Conservation (phyloP, 2,888 invertebrate species). For the Maniola hyperantus region DNA sequence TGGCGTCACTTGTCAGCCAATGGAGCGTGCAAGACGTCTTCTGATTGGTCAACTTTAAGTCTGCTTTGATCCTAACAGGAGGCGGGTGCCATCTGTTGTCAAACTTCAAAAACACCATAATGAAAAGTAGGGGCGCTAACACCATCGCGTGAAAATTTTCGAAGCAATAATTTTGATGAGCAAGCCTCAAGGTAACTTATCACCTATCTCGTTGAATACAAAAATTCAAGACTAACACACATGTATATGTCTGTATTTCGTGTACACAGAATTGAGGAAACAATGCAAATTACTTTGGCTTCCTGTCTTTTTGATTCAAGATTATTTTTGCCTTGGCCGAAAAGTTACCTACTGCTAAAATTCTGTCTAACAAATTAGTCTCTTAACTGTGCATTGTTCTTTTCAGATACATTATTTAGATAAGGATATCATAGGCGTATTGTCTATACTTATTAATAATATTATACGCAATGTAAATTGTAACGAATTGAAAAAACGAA, state of each 20-base stretch:
- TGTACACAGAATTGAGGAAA: constrained; percentile 34
- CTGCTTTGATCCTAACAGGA: no score
- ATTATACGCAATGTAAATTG: neutral
- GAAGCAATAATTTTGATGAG: neutral
- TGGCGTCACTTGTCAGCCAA: no score
- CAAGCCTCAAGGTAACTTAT: neutral
- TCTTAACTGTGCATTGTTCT: constrained; percentile 45
- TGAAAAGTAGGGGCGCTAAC: no score
- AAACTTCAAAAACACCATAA: no score
- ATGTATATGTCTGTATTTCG: constrained; percentile 15
- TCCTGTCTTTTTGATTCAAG: constrained; percentile 45
- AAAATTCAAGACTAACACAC: constrained; percentile 22
- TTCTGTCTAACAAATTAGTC: constrained; percentile 45
- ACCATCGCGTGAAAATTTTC: neutral
- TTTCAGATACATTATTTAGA: constrained; percentile 41
- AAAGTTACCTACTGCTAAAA: constrained; percentile 42
- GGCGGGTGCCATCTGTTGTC: no score
- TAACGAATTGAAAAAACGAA: no score
- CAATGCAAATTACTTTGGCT: constrained; percentile 42
- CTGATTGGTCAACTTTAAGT: no score
- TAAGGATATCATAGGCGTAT: constrained; percentile 23
- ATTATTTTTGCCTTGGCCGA: constrained; percentile 46
- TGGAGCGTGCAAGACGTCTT: no score
- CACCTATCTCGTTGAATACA: neutral
- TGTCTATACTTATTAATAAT: constrained; percentile 5